Evolutionary conservation across 2,113 vertebrate species (phyloP).

Genomic region (Bothrops jararaca): DNA sequence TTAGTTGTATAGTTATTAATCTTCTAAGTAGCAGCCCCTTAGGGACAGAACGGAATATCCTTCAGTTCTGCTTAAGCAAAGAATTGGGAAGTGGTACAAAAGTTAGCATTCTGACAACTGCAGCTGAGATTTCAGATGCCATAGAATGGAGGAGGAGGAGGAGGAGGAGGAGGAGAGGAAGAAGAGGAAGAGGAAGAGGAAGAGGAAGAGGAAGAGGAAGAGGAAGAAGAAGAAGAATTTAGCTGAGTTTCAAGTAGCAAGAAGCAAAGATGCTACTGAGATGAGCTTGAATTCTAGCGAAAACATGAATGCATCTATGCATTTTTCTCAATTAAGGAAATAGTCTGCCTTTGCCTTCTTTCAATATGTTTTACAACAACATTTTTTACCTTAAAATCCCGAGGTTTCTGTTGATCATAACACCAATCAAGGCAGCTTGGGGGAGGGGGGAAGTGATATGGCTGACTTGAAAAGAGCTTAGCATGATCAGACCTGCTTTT

Average conservation of each 20-base stretch:
- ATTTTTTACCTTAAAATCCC: not conserved
- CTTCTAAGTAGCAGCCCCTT: slow-evolving; percentile 6
- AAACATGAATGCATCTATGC: not conserved
- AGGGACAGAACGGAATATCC: slow-evolving; percentile 15
- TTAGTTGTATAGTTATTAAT: not conserved
- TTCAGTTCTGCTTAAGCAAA: not conserved
- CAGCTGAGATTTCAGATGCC: not conserved
- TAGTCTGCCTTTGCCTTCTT: not conserved
- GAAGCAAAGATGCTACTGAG: not conserved
- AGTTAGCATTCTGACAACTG: not conserved
- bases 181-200: too few relatives aligned
- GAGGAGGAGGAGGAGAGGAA: too few relatives aligned
- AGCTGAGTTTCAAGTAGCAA: not conserved
- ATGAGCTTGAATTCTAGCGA: not conserved
- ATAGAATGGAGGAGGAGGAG: not conserved
- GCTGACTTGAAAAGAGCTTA: not conserved
- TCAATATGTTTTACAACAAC: not conserved
- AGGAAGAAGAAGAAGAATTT: too few relatives aligned
- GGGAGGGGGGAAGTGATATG: not conserved
- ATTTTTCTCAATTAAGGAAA: not conserved
- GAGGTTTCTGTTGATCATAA: not conserved
- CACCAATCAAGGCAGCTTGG: not conserved
- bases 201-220: too few relatives aligned
- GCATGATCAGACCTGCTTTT: not conserved
- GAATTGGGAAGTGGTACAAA: not conserved